Conservation (phyloP, 2,113 vertebrate genomes). For the Odontophorus gujanensis region DNA sequence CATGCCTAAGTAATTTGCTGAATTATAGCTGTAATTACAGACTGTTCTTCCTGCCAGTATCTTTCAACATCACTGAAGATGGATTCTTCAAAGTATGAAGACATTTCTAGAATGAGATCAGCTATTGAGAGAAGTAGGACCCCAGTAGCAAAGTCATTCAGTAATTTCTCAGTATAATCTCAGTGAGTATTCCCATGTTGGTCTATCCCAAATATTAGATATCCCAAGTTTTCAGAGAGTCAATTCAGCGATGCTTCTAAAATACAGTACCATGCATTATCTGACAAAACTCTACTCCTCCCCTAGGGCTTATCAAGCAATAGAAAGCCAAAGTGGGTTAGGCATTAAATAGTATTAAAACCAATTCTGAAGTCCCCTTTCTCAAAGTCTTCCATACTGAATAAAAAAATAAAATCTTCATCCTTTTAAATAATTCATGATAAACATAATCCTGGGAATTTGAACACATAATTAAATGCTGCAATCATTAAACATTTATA, state of each 20-base stretch:
- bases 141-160: neutral
- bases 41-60: neutral
- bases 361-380: neutral
- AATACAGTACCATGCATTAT: neutral
- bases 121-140: neutral
- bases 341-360: conserved; percentile 14
- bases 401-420: conserved; percentile 36
- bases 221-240: neutral
- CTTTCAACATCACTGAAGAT: neutral
- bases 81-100: neutral
- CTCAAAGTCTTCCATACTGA: conserved; percentile 26
- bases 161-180: neutral
- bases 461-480: conserved; percentile 74
- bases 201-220: neutral
- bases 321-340: neutral
- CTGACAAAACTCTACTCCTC: neutral
- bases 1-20: neutral
- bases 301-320: neutral
- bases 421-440: conserved; percentile 74
- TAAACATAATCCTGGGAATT: conserved; percentile 72
- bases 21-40: neutral
- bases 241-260: neutral
- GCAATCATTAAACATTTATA: conserved; percentile 73
- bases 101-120: neutral
- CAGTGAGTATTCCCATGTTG: neutral